A percentile compares a stretch with the other conserved stretches of the same genome.
Evolutionary conservation across 2,113 vertebrate genomes (phyloP).

Genomic region (Brienomyrus brachyistius): DNA sequence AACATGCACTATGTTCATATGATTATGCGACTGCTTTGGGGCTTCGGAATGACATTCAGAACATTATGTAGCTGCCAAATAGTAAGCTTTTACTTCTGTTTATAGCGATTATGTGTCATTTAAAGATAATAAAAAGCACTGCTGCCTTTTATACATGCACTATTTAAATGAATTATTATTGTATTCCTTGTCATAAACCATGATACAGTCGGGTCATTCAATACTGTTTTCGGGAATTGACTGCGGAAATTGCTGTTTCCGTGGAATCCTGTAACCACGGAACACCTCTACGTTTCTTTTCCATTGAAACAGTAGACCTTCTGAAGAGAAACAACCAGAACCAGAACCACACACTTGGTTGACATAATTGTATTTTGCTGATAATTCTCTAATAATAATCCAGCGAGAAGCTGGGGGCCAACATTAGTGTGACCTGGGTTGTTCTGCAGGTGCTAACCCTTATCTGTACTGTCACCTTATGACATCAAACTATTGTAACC

Average conservation of each 20-base stretch:
- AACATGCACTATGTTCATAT: neutral
- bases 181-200: neutral
- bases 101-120: neutral
- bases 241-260: neutral
- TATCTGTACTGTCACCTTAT: neutral
- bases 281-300: neutral
- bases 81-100: neutral
- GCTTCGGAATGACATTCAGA: neutral
- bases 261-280: neutral
- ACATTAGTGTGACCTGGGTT: neutral
- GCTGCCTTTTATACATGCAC: neutral
- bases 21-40: neutral
- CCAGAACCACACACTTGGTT: neutral
- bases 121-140: neutral
- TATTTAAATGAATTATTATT: neutral
- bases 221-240: neutral
- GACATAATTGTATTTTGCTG: neutral
- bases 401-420: neutral
- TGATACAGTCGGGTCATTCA: neutral
- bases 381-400: neutral
- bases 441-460: neutral
- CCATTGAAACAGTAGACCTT: neutral
- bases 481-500: neutral
- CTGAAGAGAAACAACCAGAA: neutral
- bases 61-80: neutral